phyloP scores from a whole-genome alignment of 2,797 vertebrate genomes.

The Gymnoscopelus microlampas region DNA sequence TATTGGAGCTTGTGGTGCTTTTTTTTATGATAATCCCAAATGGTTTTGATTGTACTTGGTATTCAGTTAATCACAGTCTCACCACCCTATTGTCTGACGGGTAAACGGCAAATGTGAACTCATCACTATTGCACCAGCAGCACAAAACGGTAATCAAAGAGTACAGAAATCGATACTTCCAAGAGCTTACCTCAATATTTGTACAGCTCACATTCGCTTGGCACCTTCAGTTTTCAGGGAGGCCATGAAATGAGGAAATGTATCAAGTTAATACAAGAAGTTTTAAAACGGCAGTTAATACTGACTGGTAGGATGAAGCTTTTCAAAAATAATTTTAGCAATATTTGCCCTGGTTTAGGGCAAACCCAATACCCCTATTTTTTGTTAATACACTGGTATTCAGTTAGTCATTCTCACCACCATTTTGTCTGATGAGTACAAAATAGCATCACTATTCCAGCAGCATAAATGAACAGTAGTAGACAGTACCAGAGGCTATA shows the following conservation, averaged over 20 bases:
- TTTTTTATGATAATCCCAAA: too few relatives aligned
- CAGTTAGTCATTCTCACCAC: too few relatives aligned
- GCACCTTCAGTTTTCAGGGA: not conserved
- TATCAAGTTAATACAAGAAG: too few relatives aligned
- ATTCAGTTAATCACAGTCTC: slow-evolving; percentile 80
- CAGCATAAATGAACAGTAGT: not conserved
- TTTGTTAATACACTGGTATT: too few relatives aligned
- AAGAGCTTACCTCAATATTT: not conserved
- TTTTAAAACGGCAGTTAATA: too few relatives aligned
- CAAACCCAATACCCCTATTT: too few relatives aligned
- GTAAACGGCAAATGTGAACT: slow-evolving; percentile 62
- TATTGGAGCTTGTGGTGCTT: not conserved
- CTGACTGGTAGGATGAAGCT: too few relatives aligned
- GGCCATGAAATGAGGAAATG: not conserved
- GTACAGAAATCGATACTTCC: not conserved
- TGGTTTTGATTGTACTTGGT: not conserved
- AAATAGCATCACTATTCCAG: not conserved
- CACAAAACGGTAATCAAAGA: not conserved
- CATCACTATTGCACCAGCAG: slow-evolving; percentile 23
- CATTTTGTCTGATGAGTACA: too few relatives aligned
- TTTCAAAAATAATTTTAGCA: not conserved
- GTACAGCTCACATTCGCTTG: not conserved
- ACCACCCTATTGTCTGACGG: slow-evolving; percentile 83
- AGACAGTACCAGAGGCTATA: too few relatives aligned
- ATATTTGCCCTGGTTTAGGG: not conserved